Percentiles rank a stretch among this genome's conserved stretches.
Evolutionary conservation across 2,797 vertebrate genomes (phyloP).

Genomic region (Gymnothorax reevesii): DNA sequence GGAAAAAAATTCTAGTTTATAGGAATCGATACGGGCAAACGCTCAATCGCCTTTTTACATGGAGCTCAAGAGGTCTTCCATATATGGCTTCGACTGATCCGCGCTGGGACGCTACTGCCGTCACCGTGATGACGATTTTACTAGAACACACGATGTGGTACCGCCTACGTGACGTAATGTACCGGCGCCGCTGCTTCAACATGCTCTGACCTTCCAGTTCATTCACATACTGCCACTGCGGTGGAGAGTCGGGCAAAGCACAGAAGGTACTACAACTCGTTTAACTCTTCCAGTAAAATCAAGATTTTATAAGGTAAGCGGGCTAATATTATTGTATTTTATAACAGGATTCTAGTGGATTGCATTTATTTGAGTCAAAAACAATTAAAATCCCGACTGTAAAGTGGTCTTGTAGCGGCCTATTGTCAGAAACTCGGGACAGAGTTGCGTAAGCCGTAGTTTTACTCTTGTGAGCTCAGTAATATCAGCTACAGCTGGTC

Average conservation of each 20-base stretch:
- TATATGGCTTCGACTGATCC: neutral
- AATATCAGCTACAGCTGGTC: neutral
- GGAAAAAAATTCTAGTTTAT: neutral
- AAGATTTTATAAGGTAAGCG: neutral
- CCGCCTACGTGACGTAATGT: conserved; percentile 7
- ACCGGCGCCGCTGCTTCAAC: neutral
- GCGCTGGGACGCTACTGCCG: neutral
- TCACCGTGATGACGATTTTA: neutral
- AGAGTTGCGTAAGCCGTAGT: neutral
- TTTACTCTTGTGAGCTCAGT: neutral
- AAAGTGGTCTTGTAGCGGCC: neutral
- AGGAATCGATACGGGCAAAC: neutral
- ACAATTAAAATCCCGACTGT: neutral
- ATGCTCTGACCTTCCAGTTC: neutral
- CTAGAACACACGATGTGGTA: neutral
- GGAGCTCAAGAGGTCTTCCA: neutral
- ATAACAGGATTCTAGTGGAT: neutral
- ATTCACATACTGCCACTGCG: neutral
- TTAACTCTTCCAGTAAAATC: neutral
- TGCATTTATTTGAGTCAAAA: neutral
- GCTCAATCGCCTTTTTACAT: neutral
- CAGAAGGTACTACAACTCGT: neutral
- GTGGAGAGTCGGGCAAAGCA: neutral
- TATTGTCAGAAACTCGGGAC: neutral
- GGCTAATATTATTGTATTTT: neutral